Conservation (phyloP, 2,797 vertebrate species). For the Lacerta viridis region DNA sequence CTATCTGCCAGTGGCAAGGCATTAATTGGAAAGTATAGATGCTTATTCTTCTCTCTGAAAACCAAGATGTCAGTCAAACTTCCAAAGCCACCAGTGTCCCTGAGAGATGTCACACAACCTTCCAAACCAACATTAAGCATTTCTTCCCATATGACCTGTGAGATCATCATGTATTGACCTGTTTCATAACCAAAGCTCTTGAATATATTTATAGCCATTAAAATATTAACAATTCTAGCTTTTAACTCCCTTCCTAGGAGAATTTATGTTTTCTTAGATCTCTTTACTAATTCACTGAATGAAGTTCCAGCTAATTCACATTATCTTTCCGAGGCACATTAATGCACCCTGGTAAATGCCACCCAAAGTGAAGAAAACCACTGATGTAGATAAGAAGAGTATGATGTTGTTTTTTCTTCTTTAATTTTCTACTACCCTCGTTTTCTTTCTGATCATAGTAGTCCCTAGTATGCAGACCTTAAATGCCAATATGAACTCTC, state of each 20-base stretch:
- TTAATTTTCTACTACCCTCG: too few species aligned
- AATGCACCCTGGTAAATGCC: not conserved
- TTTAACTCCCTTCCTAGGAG: not conserved
- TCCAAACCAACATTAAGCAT: not conserved
- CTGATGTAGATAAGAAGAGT: not conserved
- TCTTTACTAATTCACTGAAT: not conserved
- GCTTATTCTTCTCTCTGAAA: not conserved
- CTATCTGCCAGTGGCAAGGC: not conserved
- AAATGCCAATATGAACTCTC: not conserved
- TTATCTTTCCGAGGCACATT: slow-evolving; percentile 17
- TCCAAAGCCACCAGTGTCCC: not conserved
- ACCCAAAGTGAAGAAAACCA: not conserved
- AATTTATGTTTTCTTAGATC: not conserved
- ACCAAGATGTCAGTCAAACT: not conserved
- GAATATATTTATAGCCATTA: not conserved
- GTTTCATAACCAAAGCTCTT: not conserved
- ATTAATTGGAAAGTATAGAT: not conserved
- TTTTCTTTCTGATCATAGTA: not conserved
- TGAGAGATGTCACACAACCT: not conserved
- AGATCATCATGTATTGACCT: not conserved
- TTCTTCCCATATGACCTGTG: not conserved
- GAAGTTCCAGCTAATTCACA: not conserved
- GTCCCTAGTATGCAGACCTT: not conserved
- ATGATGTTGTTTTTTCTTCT: not conserved
- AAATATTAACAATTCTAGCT: not conserved